phyloP scores from a whole-genome alignment of 2,797 vertebrate genomes.

The Gadopsis marmoratus region DNA sequence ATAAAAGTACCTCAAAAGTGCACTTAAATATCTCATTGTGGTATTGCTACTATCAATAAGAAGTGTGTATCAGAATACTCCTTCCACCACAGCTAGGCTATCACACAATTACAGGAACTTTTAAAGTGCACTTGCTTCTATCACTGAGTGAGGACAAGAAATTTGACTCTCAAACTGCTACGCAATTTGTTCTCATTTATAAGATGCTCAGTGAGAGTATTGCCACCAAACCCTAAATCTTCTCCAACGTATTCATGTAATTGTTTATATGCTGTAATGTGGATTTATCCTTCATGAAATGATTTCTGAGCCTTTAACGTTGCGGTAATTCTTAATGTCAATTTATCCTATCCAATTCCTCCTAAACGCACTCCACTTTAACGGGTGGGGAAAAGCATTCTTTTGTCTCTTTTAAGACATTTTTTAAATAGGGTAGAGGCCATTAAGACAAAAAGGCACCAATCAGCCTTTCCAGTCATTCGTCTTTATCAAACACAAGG shows the following conservation, averaged over 20 bases:
- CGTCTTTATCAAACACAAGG: constrained; percentile 78
- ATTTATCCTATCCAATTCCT: constrained; percentile 47
- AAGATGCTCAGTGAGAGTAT: constrained; percentile 2
- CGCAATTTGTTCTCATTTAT: constrained; percentile 17
- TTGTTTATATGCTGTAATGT: constrained; percentile 24
- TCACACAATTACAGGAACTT: background rate
- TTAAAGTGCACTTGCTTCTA: background rate
- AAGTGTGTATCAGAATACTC: background rate
- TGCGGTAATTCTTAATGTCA: constrained; percentile 59
- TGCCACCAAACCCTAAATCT: constrained; percentile 15
- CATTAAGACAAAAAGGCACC: constrained; percentile 75
- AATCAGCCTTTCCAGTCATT: constrained; percentile 73
- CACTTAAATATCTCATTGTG: background rate
- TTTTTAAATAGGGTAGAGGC: constrained; percentile 68
- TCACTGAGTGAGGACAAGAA: background rate
- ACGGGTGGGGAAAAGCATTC: constrained; percentile 53
- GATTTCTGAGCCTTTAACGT: constrained; percentile 49
- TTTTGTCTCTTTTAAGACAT: constrained; percentile 77
- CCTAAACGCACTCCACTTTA: constrained; percentile 65
- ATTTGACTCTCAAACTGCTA: constrained; percentile 6
- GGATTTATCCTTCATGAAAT: constrained; percentile 52
- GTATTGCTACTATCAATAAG: background rate
- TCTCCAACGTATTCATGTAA: constrained; percentile 4
- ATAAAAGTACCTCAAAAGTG: too few species aligned
- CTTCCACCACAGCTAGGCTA: background rate